These are phyloP conservation scores for Morinoia aosen DNA, from an alignment of 2,888 invertebrate genomes.

Conservation along the genomic window DNA sequence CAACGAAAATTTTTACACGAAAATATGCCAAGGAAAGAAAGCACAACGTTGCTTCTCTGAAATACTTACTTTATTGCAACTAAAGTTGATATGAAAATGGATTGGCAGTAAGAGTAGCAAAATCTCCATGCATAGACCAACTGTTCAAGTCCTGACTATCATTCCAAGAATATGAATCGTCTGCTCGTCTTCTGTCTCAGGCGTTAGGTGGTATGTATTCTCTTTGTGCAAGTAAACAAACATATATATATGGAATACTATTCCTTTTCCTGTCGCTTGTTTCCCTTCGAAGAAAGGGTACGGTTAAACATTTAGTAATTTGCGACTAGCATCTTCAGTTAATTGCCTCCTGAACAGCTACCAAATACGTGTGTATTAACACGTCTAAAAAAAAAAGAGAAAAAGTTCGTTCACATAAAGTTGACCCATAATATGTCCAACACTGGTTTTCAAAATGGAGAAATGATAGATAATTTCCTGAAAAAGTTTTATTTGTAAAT, in stretches of 20 bases:
- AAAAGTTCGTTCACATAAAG: no score
- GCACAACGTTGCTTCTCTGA: neutral
- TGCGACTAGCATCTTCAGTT: neutral
- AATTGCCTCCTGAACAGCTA: neutral
- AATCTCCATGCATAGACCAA: neutral
- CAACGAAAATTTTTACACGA: no score
- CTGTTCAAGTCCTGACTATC: neutral
- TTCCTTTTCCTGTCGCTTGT: neutral
- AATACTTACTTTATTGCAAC: neutral
- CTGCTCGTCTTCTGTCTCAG: neutral
- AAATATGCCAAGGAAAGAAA: no score
- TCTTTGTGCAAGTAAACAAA: neutral
- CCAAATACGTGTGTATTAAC: no score
- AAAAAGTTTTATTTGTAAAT: neutral
- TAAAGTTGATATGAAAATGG: neutral
- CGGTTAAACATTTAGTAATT: neutral
- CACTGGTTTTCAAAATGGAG: neutral
- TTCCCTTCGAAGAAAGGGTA: neutral
- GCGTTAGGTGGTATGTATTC: neutral
- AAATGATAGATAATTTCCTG: neutral
- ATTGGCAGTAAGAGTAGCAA: neutral
- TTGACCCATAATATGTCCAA: no score
- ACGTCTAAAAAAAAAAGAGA: no score
- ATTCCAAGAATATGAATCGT: neutral
- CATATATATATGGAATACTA: neutral